phyloP scores from a whole-genome alignment of 2,113 vertebrate species.

The Diglossa brunneiventris region DNA sequence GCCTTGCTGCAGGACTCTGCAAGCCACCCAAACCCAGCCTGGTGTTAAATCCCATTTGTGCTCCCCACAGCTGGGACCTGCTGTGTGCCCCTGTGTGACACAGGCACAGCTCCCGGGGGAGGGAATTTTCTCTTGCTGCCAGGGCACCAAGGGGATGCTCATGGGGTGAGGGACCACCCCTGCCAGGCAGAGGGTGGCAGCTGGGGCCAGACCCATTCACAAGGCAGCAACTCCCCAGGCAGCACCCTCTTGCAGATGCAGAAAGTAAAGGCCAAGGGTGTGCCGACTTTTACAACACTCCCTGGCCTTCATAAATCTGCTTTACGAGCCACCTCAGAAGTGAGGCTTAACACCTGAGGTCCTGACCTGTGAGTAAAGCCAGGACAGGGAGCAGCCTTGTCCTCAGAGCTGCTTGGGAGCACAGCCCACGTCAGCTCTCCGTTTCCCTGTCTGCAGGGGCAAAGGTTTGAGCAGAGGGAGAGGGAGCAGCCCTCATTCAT shows the following conservation, averaged over 20 bases:
- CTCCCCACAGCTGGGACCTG: background rate
- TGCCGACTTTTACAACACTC: background rate
- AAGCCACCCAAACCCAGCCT: background rate
- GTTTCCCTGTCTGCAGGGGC: background rate
- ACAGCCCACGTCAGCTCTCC: background rate
- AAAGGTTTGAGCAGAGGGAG: background rate
- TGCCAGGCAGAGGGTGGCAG: background rate
- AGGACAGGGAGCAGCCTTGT: background rate
- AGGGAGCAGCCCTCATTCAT: background rate
- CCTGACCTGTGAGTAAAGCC: background rate
- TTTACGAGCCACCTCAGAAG: background rate
- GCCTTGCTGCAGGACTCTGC: background rate
- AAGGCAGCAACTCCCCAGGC: background rate
- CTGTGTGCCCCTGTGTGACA: background rate
- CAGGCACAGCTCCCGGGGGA: background rate
- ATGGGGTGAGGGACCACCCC: rapidly evolving
- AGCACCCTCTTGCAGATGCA: background rate
- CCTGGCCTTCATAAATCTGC: background rate
- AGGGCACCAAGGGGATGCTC: background rate
- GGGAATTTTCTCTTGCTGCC: background rate
- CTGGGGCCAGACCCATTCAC: background rate
- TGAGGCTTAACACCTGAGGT: background rate
- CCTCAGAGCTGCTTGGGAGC: background rate
- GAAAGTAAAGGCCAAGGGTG: background rate
- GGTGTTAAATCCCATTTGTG: rapidly evolving